Percentiles rank a stretch among this genome's conserved stretches.
Evolutionary conservation across 30 jellyfish, hydroid and myxozoan species (phyloP).

Genomic region (Hydra vulgaris): DNA sequence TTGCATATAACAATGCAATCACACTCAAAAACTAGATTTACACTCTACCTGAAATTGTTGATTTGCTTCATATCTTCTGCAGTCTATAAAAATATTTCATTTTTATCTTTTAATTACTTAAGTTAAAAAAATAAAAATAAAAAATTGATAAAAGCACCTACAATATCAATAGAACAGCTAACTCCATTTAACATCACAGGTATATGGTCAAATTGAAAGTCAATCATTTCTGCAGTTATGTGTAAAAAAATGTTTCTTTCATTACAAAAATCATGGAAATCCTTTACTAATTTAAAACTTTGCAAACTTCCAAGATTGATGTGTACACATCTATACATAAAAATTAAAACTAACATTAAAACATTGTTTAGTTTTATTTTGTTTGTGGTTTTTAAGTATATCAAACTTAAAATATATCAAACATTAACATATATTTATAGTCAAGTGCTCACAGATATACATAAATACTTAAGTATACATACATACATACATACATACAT

Average conservation of each 20-base stretch:
- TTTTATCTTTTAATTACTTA: background rate
- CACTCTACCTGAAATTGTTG: background rate
- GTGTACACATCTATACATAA: background rate
- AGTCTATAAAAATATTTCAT: background rate
- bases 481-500: too few species aligned
- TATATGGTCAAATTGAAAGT: conserved; percentile 17
- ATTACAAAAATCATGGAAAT: conserved; percentile 4
- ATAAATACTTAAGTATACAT: too few species aligned
- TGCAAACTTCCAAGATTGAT: background rate
- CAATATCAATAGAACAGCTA: background rate
- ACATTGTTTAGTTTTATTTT: too few species aligned
- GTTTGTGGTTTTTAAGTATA: too few species aligned
- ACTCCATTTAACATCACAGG: conserved; percentile 3
- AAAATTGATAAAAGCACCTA: background rate
- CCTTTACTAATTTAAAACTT: background rate
- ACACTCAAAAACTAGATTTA: too few species aligned
- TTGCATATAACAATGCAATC: too few species aligned
- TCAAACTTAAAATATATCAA: too few species aligned
- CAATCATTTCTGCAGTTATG: background rate
- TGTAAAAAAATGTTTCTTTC: background rate
- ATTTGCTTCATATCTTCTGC: background rate
- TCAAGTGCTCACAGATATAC: too few species aligned
- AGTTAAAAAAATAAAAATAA: background rate
- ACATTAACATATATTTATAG: too few species aligned
- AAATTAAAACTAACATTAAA: too few species aligned